Base-by-base conservation (phyloP, 2,113 vertebrate genomes). In the Suricata suricatta region DNA sequence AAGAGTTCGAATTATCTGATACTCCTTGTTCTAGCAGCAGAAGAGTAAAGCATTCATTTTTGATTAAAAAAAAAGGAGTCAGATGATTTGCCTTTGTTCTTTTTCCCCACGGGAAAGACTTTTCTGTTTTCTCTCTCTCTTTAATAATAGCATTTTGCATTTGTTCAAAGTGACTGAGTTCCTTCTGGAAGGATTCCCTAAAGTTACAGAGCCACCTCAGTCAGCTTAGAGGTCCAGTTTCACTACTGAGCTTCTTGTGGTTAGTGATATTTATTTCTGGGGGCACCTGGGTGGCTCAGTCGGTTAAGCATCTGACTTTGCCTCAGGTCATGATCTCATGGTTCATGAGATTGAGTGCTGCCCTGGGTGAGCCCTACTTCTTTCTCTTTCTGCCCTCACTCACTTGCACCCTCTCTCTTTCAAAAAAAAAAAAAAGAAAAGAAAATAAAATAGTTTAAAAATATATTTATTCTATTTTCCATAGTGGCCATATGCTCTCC, bases 21-120 rank as follows among this genome's bases (percentile, higher is more conserved):
- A 91, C 1, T 7, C 15, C 17, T 86, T 95, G 79, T 89, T 91
- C 17, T 89, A 85, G 89, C 63, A 60, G 76, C 47, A 91, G 60
- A 89, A 89, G 52, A 93, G n/a, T 64, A 88, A 95, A 93, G 35
- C 84, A 81, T 92, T 94, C 50, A 72, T 66, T 88, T 38, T 68
- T 27, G 71, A 66, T 92, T 85, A 7, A 31, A n/a, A 44, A 80
- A 63, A 31, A 68, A 77, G 52, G 8, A 35, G n/a, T 7, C 41
- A 38, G 80, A 66, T 85, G 47, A 60, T 66, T 87, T 82, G 68
- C n/a, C 52, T 77, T 91, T 77, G 19, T 23, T 76, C 27, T 81
- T n/a, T 96, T 90, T 86, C 57, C 44, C 16, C 21, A 52, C 69
- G 79, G 47, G 72, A 76, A 60, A 92, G 27, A 21, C 41, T 87